A percentile compares a stretch with the other conserved stretches of the same genome.
Evolutionary conservation across 2,888 invertebrate genomes (phyloP).

Genomic region (Trissoscelio sp.): DNA sequence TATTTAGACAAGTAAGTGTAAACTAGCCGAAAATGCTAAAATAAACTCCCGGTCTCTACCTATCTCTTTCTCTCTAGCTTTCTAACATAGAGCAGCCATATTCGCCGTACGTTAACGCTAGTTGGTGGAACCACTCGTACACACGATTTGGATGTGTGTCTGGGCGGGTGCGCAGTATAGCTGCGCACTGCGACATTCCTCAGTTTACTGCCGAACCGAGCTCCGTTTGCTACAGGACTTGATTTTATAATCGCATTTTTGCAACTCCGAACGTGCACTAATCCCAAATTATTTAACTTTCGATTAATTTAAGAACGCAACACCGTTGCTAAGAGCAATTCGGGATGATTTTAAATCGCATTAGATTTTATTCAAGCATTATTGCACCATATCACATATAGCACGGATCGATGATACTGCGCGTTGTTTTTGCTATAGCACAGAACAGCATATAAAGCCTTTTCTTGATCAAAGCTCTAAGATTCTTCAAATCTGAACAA

Average conservation of each 20-base stretch:
- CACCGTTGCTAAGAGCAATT: slow-evolving; percentile 14
- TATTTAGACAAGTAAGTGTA: too few relatives aligned
- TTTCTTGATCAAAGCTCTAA: slow-evolving; percentile 9
- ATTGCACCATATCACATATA: slow-evolving; percentile 16
- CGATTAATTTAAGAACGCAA: slow-evolving; percentile 38
- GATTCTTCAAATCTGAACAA: neutral
- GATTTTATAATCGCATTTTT: slow-evolving; percentile 67
- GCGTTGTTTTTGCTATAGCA: slow-evolving; percentile 50
- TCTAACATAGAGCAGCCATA: too few relatives aligned
- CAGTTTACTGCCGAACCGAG: slow-evolving; percentile 65
- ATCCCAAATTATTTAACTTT: slow-evolving; percentile 37
- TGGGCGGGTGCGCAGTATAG: slow-evolving; percentile 53
- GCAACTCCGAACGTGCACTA: slow-evolving; percentile 60
- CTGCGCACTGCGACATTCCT: slow-evolving; percentile 59
- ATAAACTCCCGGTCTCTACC: too few relatives aligned
- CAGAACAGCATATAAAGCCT: slow-evolving; percentile 21
- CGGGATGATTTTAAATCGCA: slow-evolving; percentile 44
- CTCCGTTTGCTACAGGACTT: slow-evolving; percentile 64
- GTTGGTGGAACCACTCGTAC: too few relatives aligned
- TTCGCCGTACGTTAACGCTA: too few relatives aligned
- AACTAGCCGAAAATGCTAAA: too few relatives aligned
- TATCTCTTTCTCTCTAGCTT: too few relatives aligned
- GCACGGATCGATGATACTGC: slow-evolving; percentile 59
- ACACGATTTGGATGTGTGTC: slow-evolving; percentile 24
- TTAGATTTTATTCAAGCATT: slow-evolving; percentile 17